A percentile compares a stretch with the other conserved stretches of the same genome.
Evolutionary conservation across 2,888 invertebrate genomes (phyloP).

Genomic region (Balanococcus diminutus): DNA sequence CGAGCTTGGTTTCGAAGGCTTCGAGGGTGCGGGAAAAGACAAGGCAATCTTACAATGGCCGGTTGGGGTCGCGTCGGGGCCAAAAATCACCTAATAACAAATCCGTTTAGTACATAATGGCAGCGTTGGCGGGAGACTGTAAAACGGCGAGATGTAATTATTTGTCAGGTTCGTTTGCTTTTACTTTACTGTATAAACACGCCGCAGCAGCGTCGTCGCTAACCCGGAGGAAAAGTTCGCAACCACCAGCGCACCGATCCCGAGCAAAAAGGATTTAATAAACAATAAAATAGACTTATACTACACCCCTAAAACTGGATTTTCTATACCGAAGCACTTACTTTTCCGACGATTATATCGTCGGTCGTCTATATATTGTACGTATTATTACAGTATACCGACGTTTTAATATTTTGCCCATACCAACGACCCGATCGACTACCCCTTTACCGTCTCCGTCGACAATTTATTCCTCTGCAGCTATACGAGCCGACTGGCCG

Average conservation of each 20-base stretch:
- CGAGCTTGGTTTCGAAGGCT: neutral
- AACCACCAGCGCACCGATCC: neutral
- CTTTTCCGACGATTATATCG: neutral
- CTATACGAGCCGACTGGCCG: neutral
- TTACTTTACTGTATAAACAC: neutral
- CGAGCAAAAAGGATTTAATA: neutral
- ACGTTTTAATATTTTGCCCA: neutral
- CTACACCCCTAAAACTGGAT: neutral
- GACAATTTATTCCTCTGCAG: too few relatives aligned
- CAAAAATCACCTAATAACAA: slow-evolving; percentile 29
- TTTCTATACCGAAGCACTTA: slow-evolving; percentile 1
- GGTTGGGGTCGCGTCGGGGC: too few relatives aligned
- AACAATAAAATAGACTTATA: slow-evolving; percentile 23
- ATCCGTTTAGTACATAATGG: slow-evolving; percentile 2
- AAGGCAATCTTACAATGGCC: neutral
- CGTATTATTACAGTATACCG: too few relatives aligned
- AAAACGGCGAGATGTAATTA: slow-evolving; percentile 1
- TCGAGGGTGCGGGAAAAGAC: neutral
- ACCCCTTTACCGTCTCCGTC: neutral
- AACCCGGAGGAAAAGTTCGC: neutral
- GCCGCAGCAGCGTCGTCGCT: neutral
- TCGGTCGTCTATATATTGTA: neutral
- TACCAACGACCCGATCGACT: neutral
- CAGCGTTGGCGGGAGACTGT: neutral
- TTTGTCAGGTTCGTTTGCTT: neutral